Evolutionary conservation across 92 coral and sea anemone species (phyloP), one percentile per base, ranked within the genome.

Genomic region (Porites divaricata): DNA sequence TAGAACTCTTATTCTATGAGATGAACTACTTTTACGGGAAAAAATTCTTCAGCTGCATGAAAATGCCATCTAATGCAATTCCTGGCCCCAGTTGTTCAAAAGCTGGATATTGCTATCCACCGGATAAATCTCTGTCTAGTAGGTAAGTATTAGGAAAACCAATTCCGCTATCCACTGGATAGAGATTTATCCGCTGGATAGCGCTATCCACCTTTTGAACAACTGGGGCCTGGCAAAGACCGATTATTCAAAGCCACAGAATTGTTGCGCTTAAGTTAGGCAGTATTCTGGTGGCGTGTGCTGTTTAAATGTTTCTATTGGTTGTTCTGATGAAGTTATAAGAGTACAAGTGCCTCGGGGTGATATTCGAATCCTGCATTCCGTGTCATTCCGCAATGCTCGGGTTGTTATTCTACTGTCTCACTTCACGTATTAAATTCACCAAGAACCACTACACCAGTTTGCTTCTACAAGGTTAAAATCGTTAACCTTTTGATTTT

Each of bases 301-400:
- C 49, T 9, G 48, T 20, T 6, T 53, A 24, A 17, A 24, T 53
- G 45, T 54, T 53, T 54, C 10, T 8, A 54, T 54, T 12, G 59
- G 59, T 54, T 54, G 59, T 50, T 28, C 28, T 64, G 63, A 50
- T 78, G 72, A 63, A 78, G 83, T 66, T 64, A 14, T 14, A 64
- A 78, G 19, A 74, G 24, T 74, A 35, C 45, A 48, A 63, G 52
- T 49, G 57, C 81, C 81, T 23, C 28, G 13, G 72, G 81, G 71
- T 77, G 56, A 62, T 16, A 77, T 49, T 75, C 49, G 25, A 75
- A 16, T 21, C 79, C 19, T 15, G 26, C 70, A 66, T 20, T 66
- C 35, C 6, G 16, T 45, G 12, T 41, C 15, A 19, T 76, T 76
- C 28, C 51, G 45, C 45, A n/a, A 13, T 62, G 15, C 22, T 51